These are phyloP conservation scores for Chromobotia macracanthus DNA, from an alignment of 2,797 vertebrate species.

Conservation along the genomic window DNA sequence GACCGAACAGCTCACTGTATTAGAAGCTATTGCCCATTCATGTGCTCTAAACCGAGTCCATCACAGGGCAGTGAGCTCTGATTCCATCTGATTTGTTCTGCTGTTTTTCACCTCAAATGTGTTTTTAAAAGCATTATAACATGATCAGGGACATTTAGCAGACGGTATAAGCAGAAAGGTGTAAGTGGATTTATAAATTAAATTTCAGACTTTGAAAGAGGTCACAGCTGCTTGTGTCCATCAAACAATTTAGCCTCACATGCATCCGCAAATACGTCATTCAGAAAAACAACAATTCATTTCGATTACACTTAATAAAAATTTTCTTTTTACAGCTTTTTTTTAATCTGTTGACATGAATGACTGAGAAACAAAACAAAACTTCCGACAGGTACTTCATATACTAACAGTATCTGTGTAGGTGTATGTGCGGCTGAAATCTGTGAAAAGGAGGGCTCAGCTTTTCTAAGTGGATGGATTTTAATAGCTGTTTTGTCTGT, in stretches of 20 bases:
- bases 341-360: neutral
- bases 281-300: neutral
- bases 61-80: neutral
- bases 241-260: too few species aligned
- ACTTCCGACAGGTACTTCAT: too few species aligned
- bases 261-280: too few species aligned
- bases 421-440: neutral
- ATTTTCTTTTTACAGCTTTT: neutral
- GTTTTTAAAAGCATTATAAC: neutral
- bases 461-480: neutral
- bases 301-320: neutral
- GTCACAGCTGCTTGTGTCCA: neutral
- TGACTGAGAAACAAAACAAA: neutral
- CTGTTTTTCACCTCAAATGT: conserved; percentile 5
- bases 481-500: neutral
- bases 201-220: neutral
- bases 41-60: neutral
- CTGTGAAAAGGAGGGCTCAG: neutral
- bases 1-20: neutral
- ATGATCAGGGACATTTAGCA: neutral
- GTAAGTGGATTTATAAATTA: neutral
- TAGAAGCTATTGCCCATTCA: neutral
- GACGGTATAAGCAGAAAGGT: too few species aligned
- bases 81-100: conserved; percentile 1
- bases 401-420: neutral